Base-by-base conservation (phyloP, 2,888 invertebrate genomes). In the Idaea aversata region DNA sequence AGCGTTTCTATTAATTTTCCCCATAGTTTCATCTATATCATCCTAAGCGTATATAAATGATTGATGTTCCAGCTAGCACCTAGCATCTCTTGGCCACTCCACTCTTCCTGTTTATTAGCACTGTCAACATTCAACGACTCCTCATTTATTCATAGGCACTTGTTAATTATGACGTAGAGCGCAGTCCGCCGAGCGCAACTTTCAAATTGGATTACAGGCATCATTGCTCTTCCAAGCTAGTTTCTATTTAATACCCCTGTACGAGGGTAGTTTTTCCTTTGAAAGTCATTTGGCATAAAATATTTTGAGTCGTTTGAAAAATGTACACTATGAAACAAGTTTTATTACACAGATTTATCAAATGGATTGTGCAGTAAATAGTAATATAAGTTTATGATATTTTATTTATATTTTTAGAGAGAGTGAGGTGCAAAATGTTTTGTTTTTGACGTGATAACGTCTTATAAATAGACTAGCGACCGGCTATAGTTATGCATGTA, bases 201-300 rank as follows among this genome's bases (percentile, higher is more conserved):
- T 88, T 84, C 83, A 88, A 85, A 88, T 88, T 88, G 83, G 86
- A 87, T 88, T 84, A 86, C 82, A 76, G 79, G 80, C 82, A 71
- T 80, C 80, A 80, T 82, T 77, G 79, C 79, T 80, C 79, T 75
- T 67, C 67, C 73, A 70, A 68, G 70, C 70, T 75, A 75, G 75
- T 75, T 75, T 72, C 72, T 75, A 75, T 70, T 73, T 74, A 75
- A 78, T 73, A 74, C 74, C 69, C 59, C 13, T 16, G 13, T 25
- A 25, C 6, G 34, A 59, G 59, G 34, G 59, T 13, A 59, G 25
- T 25, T 16, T 59, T 59, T 59, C 59, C 25, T 34, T 59, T 59
- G 34, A 59, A 59, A 5, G 13, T 34, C 15, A 34, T 59, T 59
- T 59, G 16, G 13, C 59, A 59, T 59, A 59, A 47, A 59, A 59